Evolutionary conservation across 2,797 vertebrate species (phyloP), one percentile per base, ranked within the genome.

Genomic region (Acipenser oxyrinchus): DNA sequence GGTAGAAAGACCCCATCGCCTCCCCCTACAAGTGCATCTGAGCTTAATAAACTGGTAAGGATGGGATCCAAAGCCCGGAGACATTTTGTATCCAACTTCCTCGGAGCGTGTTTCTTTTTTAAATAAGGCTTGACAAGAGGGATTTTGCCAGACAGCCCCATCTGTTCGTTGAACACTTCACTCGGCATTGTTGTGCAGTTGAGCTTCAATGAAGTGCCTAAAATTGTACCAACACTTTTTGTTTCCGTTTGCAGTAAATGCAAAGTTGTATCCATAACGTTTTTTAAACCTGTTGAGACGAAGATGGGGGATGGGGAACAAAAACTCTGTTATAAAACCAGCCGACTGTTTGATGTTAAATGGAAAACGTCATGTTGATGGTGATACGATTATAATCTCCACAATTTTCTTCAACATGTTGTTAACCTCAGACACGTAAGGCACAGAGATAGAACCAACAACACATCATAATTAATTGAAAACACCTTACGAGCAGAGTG

Each of bases 111-210:
- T 73, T 98, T 98, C 87, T 99, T 99, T 81, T 98, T 98, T 76
- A 97, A 97, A 81, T 89, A 95, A 15, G 95, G 94, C 71, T 98
- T 98, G 77, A 97, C 84, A 0, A 95, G 83, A 4, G 93, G 86
- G 63, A 99, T 95, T 83, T 97, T 99, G 70, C 91, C 91, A 12
- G 92, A 65, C 6, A 94, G 83, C 72, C 89, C 90, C 66, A 93
- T 75, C 70, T 86, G 89, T 51, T 81, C 87, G 83, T 74, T 87
- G 72, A 93, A 93, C 62, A 86, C 86, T 11, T 73, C 85, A 67
- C 84, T 77, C 1, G 81, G 60, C 84, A 92, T 80, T 48, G 86
- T 75, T 37, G 37, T 37, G 37, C 37, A 37, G 3, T 37, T 37
- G 63, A 90, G 66, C 66, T 80, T 84, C 75, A 88, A 77, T 15